Base-by-base conservation (phyloP, 2,113 vertebrate species). In the Bostrychus sinensis region DNA sequence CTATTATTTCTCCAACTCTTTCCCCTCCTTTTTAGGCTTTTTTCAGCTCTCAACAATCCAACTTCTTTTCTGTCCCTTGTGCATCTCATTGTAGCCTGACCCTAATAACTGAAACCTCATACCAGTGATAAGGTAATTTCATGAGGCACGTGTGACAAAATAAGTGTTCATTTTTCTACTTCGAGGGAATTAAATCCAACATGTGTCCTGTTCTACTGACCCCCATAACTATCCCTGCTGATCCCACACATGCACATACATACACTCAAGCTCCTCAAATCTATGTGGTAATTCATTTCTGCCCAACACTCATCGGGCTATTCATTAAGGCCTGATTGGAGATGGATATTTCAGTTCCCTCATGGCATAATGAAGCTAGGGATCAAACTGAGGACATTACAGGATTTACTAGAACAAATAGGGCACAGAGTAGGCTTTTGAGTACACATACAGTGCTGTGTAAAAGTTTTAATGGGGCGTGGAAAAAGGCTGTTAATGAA, bases 311-410 rank as follows among this genome's bases (percentile, higher is more conserved):
- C 84, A 87, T 91, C 85, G 83, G 81, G 74, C 83, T 88, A 78
- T 88, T 90, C 85, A 90, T 89, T 88, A 88, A 58, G 64, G 68
- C 64, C 79, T 89, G 89, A 89, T 89, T 91, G 86, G 85, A 89
- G 87, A 80, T 86, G 84, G 83, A 84, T 83, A 89, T 86, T 84
- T 84, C 80, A 79, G 70, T 75, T 89, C 86, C 82, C 84, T 81
- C 63, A 70, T 80, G 88, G 81, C 80, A 68, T 75, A 87, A 84
- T 81, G 79, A 82, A 86, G 81, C 82, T 70, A 58, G 80, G 72
- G 81, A 86, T 87, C 74, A 86, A 89, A 85, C 70, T 38, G 67
- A 70, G 70, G 72, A 83, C 80, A 84, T 84, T 81, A 82, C 78
- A 50, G 56, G 64, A 83, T 79, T 72, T 70, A 67, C 64, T 66